Evolutionary conservation across 1,140 invertebrate species (phyloP), one percentile per base, ranked within the genome.

Genomic region (Nephila pilipes): DNA sequence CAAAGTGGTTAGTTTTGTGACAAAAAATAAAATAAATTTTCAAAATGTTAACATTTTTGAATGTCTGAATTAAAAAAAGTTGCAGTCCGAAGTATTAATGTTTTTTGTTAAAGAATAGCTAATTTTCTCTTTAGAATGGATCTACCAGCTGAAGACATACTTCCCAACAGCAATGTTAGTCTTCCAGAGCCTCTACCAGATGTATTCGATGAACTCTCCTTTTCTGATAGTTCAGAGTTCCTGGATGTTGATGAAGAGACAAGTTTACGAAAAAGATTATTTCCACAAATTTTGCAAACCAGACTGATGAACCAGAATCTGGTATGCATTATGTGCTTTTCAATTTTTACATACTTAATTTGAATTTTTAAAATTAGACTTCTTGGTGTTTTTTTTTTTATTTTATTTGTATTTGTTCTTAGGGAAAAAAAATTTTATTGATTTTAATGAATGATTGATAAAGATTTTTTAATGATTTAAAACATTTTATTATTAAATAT

Each of bases 161-260:
- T 75, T n/a, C 25, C 57, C 10, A 18, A 16, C 3, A 36, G 14
- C n/a, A 36, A 20, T 25, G 85, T 88, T 25, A 18, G 10, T 29
- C 63, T 88, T 29, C 88, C 46, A 29, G 63, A 75, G 46, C 65
- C 85, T 58, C 36, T 83, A 22, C 80, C 90, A 38, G 92, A 93
- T 57, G 63, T 93, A 14, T 93, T 88, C 81, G 92, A 93, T 60
- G 92, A 93, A 1, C 58, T 93, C 14, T 93, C 92, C 8, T 75
- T 93, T 63, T 88, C 85, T n/a, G 92, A 93, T 57, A 63, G 85
- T 29, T 88, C 85, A 22, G 92, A 93, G 58, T 93, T 83, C 65
- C 32, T 93, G n/a, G 92, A 93, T 25, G 92, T 60, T 29, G 87
- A 93, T 79, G 92, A 93, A 83, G 92, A 89, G n/a, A 55, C 58